Base-by-base conservation (phyloP, 2,797 vertebrate genomes). In the Macrochelys suwanniensis region DNA sequence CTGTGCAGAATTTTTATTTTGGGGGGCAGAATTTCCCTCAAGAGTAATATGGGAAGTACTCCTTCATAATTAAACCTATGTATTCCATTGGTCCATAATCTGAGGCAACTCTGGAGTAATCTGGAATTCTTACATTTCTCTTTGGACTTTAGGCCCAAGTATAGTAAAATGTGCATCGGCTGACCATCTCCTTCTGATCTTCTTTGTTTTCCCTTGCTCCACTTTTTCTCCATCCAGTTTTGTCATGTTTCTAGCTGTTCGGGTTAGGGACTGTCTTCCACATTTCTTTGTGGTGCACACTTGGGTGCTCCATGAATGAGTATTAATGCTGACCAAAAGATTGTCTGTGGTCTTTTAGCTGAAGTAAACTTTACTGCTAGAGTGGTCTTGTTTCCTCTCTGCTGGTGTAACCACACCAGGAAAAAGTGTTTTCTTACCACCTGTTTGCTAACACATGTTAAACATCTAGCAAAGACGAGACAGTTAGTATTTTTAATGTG, bases 91-190 rank as follows among this genome's bases (percentile, higher is more conserved):
- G 79, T 26, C 82, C 84, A 82, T 88, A 71, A 93, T 49, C 47
- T 49, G 47, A 51, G 54, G 47, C 74, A 91, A 51, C 26, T 91
- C 49, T 78, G 50, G 11, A 65, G 33, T 80, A 88, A 82, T 85
- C 84, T 13, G 0, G 0, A 91, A 47, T 89, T 0, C 0, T 74
- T 89, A 23, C 57, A 81, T 26, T 79, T 88, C 33, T 10, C 93
- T 93, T 89, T 37, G 33, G 33, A 7, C 65, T 65, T 37, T 17
- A 68, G 15, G 17, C 23, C 42, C 15, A 15, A 11, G 45, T 45
- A 28, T 25, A 47, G 21, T 76, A 76, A 25, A 76, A 42, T 47
- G 26, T 47, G 71, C 42, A 4, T 12, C 8, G 23, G 23, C 25
- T 76, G 45, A 76, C 42, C 45, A 37, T 68, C n/a, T 37, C 65